These are phyloP conservation scores for Reticulitermes speratus DNA, from an alignment of 1,140 invertebrate genomes.

Conservation along the genomic window DNA sequence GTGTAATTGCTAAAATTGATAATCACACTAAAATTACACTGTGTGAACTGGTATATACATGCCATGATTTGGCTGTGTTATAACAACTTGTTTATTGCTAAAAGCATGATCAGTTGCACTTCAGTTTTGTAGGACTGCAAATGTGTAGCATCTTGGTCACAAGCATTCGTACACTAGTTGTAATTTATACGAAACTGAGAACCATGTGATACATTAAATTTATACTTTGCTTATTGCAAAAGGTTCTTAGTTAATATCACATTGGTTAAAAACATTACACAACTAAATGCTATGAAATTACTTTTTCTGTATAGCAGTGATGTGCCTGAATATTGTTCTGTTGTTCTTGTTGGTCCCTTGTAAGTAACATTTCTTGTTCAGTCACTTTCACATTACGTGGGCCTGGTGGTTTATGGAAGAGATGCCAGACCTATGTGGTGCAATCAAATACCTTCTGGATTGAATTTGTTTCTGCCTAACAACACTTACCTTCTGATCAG, in stretches of 20 bases:
- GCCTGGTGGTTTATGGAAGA: no score
- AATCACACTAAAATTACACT: not conserved
- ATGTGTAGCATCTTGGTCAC: not conserved
- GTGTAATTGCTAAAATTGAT: not conserved
- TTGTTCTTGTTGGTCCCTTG: no score
- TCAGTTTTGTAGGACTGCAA: not conserved
- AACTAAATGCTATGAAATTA: not conserved
- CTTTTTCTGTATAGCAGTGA: no score
- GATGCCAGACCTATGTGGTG: no score
- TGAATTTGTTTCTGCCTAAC: no score
- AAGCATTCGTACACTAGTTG: not conserved
- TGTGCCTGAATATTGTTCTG: no score
- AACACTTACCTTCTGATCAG: no score
- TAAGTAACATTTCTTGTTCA: no score
- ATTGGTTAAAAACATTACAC: not conserved
- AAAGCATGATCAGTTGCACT: not conserved
- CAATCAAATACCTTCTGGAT: no score
- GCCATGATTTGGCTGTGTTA: not conserved
- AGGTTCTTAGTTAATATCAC: not conserved
- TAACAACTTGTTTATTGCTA: not conserved
- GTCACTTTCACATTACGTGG: no score
- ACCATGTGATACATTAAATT: constrained; percentile 1
- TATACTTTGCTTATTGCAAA: not conserved
- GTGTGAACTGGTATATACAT: not conserved
- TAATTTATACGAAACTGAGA: not conserved